Evolutionary conservation across 2,113 vertebrate species (phyloP), one percentile per base, ranked within the genome.

Genomic region (Tyto alba): DNA sequence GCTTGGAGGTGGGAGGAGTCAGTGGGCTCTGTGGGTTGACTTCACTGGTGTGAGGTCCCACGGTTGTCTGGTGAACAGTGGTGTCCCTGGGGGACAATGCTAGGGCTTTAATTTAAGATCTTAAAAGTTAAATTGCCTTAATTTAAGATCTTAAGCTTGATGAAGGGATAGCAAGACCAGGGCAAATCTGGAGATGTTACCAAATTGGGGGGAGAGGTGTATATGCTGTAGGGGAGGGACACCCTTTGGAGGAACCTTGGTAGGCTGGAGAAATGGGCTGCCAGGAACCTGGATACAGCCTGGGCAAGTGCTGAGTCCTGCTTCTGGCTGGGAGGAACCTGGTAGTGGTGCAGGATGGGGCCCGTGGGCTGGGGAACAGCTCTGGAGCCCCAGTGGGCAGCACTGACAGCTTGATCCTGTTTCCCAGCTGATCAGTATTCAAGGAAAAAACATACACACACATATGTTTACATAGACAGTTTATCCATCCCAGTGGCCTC

Each of bases 161-260:
- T 87, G n/a, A 83, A 32, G 12, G 34, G 21, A 68, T 71, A 34
- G 23, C 25, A 43, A 78, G 22, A 74, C 29, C 30, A 47, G 45
- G 23, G 10, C 40, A 66, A 59, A 47, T 47, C 23, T 63, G 38
- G 36, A 79, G 53, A 16, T 43, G 36, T 19, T 50, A 40, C 38
- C 32, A 41, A 38, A 48, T 0, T 29, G 10, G 8, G 16, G 5
- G 5, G 12, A 56, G n/a, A 2, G 1, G 7, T 45, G 5, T 55
- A 10, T 26, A 29, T 36, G 20, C 13, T 47, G 52, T 13, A 56
- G 12, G 15, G 5, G 5, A 48, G 34, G 21, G 17, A 5, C 8
- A 16, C 12, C 10, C 19, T 88, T 64, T 60, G 76, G 29, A 93
- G 16, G 8, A 13, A 18, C 10, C 8, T 53, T 7, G 4, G 13